phyloP scores from a whole-genome alignment of 2,888 invertebrate species.

The Ectropis crepuscularia region DNA sequence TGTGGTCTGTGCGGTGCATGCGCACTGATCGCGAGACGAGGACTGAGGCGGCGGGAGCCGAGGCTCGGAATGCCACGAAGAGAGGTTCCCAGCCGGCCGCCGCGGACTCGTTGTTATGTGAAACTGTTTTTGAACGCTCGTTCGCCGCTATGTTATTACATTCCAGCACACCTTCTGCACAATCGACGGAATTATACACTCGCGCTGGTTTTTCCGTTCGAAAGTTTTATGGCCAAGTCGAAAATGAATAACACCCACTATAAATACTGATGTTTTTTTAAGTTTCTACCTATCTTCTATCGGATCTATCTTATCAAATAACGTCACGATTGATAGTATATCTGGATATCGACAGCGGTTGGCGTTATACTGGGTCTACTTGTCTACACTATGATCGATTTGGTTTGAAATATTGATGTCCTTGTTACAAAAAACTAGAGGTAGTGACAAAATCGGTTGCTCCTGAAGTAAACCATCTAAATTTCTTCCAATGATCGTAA shows the following conservation, averaged over 20 bases:
- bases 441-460: no score
- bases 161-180: constrained; percentile 28
- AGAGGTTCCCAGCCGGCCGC: constrained; percentile 75
- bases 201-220: constrained; percentile 2
- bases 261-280: neutral
- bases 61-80: constrained; percentile 79
- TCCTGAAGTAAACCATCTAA: no score
- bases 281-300: neutral
- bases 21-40: constrained; percentile 69
- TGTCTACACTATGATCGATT: no score
- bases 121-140: constrained; percentile 71
- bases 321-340: constrained; percentile 1
- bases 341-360: neutral
- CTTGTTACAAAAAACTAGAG: no score
- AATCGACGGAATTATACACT: constrained; percentile 11
- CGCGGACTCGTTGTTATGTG: constrained; percentile 80
- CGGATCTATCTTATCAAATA: neutral
- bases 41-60: constrained; percentile 58
- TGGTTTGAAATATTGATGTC: no score
- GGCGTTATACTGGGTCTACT: no score
- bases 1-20: constrained; percentile 70
- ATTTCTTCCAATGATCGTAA: no score
- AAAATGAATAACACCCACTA: constrained; percentile 2
- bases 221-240: constrained; percentile 3
- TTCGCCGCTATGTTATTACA: constrained; percentile 49